These are phyloP conservation scores for Drosophila leontia DNA, from an alignment of 1,140 invertebrate species.

Conservation along the genomic window DNA sequence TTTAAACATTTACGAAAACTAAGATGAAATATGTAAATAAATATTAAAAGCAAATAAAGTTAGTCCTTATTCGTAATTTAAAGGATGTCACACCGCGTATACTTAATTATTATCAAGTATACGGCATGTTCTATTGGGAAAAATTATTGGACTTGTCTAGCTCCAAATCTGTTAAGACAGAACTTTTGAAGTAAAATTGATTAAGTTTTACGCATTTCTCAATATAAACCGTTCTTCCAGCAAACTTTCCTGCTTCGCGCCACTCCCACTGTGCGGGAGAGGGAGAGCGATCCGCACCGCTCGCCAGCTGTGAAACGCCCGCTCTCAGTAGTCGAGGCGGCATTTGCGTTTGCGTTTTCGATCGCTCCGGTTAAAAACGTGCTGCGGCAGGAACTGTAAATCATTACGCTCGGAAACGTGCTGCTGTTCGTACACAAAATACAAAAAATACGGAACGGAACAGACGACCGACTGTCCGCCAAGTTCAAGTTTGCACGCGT, in stretches of 20 bases:
- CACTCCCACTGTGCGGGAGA: constrained; percentile 17
- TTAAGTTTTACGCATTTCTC: neutral
- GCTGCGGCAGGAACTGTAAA: constrained; percentile 77
- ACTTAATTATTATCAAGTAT: constrained; percentile 8
- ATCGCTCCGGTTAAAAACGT: constrained; percentile 77
- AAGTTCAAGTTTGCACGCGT: constrained; percentile 68
- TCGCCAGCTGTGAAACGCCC: constrained; percentile 25
- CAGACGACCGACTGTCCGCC: constrained; percentile 17
- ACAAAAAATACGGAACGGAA: constrained; percentile 4
- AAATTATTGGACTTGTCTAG: neutral
- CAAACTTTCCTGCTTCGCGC: neutral
- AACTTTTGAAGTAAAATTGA: neutral
- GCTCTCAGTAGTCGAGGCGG: constrained; percentile 1
- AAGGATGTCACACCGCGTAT: neutral
- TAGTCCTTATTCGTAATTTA: neutral
- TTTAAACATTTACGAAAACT: neutral
- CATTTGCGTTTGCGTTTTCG: constrained; percentile 44
- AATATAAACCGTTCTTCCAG: neutral
- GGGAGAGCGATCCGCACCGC: constrained; percentile 4
- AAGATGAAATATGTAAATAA: neutral
- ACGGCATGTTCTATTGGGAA: neutral
- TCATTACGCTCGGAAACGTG: constrained; percentile 78
- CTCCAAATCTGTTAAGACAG: neutral
- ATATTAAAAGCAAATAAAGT: no score
- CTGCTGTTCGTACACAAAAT: constrained; percentile 48